Base-by-base conservation (phyloP, 1,140 invertebrate species). In the Diachasma alloeum region DNA sequence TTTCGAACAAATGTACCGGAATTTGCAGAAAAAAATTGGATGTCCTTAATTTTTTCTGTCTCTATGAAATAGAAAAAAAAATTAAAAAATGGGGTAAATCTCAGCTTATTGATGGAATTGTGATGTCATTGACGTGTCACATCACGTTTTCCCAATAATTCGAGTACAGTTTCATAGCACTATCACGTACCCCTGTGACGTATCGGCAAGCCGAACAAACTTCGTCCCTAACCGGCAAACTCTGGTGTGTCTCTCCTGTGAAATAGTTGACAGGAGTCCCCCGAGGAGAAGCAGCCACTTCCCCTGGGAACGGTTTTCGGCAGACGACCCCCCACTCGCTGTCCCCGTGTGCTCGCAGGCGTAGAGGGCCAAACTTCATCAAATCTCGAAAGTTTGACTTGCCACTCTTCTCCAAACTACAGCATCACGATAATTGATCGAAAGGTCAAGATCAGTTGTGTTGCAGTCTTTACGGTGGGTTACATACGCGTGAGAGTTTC, bases 241-340 rank as follows among this genome's bases (percentile, higher is more conserved):
- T 42, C 39, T 9, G 36, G 39, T 42, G 39, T 42, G n/a, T 22
- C n/a, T 8, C 19, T 56, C 48, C 48, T 56, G 6, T 56, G 48
- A 56, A 26, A 63, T 63, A 63, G 59, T 63, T 31, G 59, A 63
- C 59, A 63, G 59, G 59, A 63, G 59, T 63, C 59, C 11, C 59
- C 24, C 31, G 31, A 31, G 31, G 15, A 8, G 59, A 19, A 26
- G 19, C 19, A 56, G 6, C 15, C n/a, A 63, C 24, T 63, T 15
- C 19, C 19, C 8, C 5, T 26, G 59, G 59, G 59, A 31, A 63
- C 10, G 3, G 59, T n/a, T 63, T 63, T 63, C 59, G n/a, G 15
- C 48, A 56, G 48, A 19, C 39, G 9, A 42, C 39, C 39, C 39
- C n/a, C n/a, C 9, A 56, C 48, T 56, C 19, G 13, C 17, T 15